phyloP scores from a whole-genome alignment of 1,140 invertebrate genomes.

The Drosophila serrata region DNA sequence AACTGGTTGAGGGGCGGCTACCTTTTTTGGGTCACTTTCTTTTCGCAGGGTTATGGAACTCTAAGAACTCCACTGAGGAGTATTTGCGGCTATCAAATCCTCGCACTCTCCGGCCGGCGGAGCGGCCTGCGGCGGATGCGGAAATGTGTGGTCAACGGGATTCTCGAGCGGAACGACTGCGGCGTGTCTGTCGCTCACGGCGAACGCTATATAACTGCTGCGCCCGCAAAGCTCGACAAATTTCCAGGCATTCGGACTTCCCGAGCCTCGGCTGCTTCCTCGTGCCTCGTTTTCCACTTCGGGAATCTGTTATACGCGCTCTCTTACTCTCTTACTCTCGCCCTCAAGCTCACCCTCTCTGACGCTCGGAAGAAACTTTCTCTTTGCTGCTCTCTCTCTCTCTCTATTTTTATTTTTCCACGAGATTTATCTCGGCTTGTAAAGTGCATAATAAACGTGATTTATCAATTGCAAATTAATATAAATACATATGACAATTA shows the following conservation, averaged over 20 bases:
- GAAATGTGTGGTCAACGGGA: constrained; percentile 6
- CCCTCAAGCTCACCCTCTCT: no score
- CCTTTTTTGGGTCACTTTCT: constrained; percentile 12
- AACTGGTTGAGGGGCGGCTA: background rate
- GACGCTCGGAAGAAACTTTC: no score
- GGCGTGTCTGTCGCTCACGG: constrained; percentile 73
- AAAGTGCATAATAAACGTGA: constrained; percentile 56
- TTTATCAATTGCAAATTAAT: constrained; percentile 56
- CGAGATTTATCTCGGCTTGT: constrained; percentile 62
- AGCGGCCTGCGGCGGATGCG: constrained; percentile 10
- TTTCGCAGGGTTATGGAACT: background rate
- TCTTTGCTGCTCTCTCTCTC: no score
- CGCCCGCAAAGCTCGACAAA: constrained; percentile 69
- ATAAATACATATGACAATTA: constrained; percentile 20
- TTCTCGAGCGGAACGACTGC: constrained; percentile 28
- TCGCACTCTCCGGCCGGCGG: constrained; percentile 30
- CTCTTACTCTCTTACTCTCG: no score
- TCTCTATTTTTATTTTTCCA: constrained; percentile 62
- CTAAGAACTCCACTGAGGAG: constrained; percentile 3
- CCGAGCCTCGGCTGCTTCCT: constrained; percentile 7
- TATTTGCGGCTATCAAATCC: background rate
- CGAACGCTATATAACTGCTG: constrained; percentile 73
- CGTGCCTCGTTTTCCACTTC: constrained; percentile 34
- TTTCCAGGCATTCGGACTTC: constrained; percentile 57
- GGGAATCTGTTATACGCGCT: constrained; percentile 50